Evolutionary conservation across 64 coral and sea anemone species (phyloP).

Genomic region (Montipora cactus): DNA sequence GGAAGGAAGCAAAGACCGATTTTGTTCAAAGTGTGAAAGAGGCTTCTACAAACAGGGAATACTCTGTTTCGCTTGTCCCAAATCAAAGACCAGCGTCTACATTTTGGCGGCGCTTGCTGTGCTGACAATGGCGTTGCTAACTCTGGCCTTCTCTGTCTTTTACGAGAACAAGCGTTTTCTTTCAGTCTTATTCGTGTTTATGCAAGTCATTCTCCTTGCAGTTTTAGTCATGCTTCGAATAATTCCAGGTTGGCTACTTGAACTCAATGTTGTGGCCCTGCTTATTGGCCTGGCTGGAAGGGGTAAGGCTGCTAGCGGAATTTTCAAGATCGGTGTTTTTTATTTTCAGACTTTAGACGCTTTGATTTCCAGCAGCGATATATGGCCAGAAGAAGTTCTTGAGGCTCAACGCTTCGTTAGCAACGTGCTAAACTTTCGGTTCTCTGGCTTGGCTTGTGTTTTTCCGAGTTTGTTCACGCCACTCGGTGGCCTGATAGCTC

Average conservation of each 20-base stretch:
- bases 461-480: slow-evolving; percentile 75
- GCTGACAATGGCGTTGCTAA: not conserved
- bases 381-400: slow-evolving; percentile 60
- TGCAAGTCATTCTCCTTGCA: slow-evolving; percentile 69
- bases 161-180: slow-evolving; percentile 26
- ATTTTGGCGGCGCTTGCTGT: slow-evolving; percentile 50
- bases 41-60: slow-evolving; percentile 72
- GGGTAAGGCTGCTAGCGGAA: slow-evolving; percentile 45
- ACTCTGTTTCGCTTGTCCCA: slow-evolving; percentile 62
- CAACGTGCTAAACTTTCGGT: slow-evolving; percentile 79
- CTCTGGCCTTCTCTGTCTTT: not conserved
- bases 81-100: slow-evolving; percentile 29
- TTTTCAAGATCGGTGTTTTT: slow-evolving; percentile 78
- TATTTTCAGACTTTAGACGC: slow-evolving; percentile 89
- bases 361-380: slow-evolving; percentile 63
- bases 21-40: slow-evolving; percentile 75
- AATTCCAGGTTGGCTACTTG: slow-evolving; percentile 85
- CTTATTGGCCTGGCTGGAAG: slow-evolving; percentile 74
- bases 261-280: slow-evolving; percentile 63
- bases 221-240: slow-evolving; percentile 60
- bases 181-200: not conserved
- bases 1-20: slow-evolving; percentile 66
- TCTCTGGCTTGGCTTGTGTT: slow-evolving; percentile 67
- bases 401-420: slow-evolving; percentile 56
- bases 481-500: slow-evolving; percentile 51